Evolutionary conservation across 2,888 invertebrate species (phyloP), one percentile per base, ranked within the genome.

Genomic region (Idaea aversata): DNA sequence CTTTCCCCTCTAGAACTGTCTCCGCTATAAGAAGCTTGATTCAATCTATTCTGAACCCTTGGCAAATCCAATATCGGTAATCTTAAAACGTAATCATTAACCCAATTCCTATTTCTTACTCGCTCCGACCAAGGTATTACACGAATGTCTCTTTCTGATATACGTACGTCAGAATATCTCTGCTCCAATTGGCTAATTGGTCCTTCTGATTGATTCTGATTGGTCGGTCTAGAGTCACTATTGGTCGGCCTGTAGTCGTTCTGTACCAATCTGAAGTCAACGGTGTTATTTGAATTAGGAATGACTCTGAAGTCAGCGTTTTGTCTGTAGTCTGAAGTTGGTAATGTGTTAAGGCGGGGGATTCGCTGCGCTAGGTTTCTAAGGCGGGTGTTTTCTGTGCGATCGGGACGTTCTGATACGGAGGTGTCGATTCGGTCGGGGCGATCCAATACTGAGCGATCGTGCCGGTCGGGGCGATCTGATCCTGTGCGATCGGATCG

Each of bases 121-220:
- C 82, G 68, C 15, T 88, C 90, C 0, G 87, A 78, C 88, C 86
- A 86, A 0, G 90, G 88, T 15, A 88, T 83, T 0, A 86, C 78
- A 57, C 90, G 76, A 16, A 88, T 81, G 57, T 88, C 85, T 4
- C 76, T 34, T 13, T 34, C 34, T 13, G 58, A 58, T n/a, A 34
- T 59, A 47, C 47, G 68, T 0, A 58, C n/a, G 13, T 16, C 25
- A 34, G 34, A 59, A 16, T 25, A 13, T 59, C 59, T 59, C 34
- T 10, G 5, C 13, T 59, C 58, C 16, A 15, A 16, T 16, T 58
- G 58, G 58, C 16, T 15, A 16, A 34, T 15, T 47, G 57, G 36
- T 34, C 15, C 61, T 59, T 15, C 57, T 66, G 0, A 25, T 25
- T 59, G 57, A 0, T 59, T 15, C n/a, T 5, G 5, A 59, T 59